Evolutionary conservation across 1,140 invertebrate genomes (phyloP), one percentile per base, ranked within the genome.

Genomic region (Lepidurus apus): DNA sequence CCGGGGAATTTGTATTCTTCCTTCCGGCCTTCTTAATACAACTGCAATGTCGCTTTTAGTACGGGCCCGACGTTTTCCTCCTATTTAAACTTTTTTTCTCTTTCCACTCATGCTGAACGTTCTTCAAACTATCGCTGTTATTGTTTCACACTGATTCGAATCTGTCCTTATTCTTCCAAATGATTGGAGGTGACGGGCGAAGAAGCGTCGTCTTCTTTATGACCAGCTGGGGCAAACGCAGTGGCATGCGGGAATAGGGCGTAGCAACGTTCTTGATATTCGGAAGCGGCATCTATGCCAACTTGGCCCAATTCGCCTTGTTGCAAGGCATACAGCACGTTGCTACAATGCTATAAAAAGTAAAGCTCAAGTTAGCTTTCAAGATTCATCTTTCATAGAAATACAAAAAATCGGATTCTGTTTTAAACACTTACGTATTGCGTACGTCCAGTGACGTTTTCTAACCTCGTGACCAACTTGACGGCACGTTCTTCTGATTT

Each of bases 221-320:
- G 78, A 47, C 74, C 78, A 21, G 77, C 43, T n/a, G 81, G 79
- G 76, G 80, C 79, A 81, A 87, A 87, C 53, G 84, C 85, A 53
- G 84, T 82, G 74, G 86, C 86, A 81, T 83, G 81, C 10, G 86
- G 92, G 84, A 93, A 96, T 79, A 88, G 89, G 82, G 88, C 86
- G 81, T 91, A 89, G 84, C 94, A 95, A 81, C 88, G 88, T 26
- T 85, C 85, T 81, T 91, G 88, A 84, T 92, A 97, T 42, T 90
- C 87, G 80, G 88, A 88, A 76, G 90, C 88, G 79, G 89, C 87
- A 43, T 88, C 84, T 73, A 92, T 91, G 83, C 91, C 91, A 43
- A 87, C 85, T 1, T 79, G 73, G 73, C 94, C 93, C 83, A 95
- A 93, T 81, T 93, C 91, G 74, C 92, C 93, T 77, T 89, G 89